phyloP scores from a whole-genome alignment of 2,113 vertebrate genomes.

The Bucco capensis region DNA sequence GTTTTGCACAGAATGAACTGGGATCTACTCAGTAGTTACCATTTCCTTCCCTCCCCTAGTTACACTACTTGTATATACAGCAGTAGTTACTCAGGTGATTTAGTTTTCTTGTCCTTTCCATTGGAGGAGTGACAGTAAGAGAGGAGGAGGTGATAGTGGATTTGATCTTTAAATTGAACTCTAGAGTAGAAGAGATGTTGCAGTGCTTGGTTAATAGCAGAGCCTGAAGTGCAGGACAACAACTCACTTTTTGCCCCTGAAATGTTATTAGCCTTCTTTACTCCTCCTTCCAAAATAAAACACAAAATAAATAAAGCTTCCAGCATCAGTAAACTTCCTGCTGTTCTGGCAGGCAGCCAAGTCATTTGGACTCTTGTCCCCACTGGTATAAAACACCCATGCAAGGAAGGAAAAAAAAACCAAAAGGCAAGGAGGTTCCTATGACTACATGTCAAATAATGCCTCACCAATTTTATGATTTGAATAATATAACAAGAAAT shows the following conservation, averaged over 20 bases:
- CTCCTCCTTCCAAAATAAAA: conserved; percentile 31
- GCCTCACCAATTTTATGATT: not conserved
- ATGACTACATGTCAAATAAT: not conserved
- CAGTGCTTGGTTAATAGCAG: not conserved
- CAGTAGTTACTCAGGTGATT: conserved; percentile 25
- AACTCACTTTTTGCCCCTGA: conserved; percentile 1
- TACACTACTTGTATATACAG: not conserved
- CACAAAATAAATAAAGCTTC: conserved; percentile 41
- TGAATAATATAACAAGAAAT: not conserved
- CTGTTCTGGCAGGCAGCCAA: conserved; percentile 28
- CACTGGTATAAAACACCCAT: not conserved
- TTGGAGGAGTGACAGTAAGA: not conserved
- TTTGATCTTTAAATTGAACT: conserved; percentile 49
- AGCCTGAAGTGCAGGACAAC: conserved; percentile 11
- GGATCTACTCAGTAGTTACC: not conserved
- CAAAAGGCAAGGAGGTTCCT: not conserved
- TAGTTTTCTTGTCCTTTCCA: not conserved
- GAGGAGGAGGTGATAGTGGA: not conserved
- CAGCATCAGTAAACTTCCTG: conserved; percentile 24
- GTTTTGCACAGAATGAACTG: not conserved
- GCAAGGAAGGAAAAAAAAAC: not conserved
- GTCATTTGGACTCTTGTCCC: conserved; percentile 1
- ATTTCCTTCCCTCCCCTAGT: not conserved
- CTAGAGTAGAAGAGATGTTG: not conserved
- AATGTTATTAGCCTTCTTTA: conserved; percentile 43